phyloP scores from a whole-genome alignment of 2,888 invertebrate species.

The Trilocha varians region DNA sequence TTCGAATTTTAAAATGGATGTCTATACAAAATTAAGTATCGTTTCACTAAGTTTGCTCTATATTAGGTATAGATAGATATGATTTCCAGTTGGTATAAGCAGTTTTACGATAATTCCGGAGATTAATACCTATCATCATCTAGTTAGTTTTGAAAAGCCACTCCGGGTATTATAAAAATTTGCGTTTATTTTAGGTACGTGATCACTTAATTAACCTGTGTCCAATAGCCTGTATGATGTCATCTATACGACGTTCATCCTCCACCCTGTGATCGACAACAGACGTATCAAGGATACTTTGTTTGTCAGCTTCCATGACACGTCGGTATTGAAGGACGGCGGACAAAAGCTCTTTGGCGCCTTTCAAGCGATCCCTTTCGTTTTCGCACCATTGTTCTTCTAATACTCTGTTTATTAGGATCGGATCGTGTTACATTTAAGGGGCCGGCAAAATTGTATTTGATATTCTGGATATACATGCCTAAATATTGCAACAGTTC shows the following conservation, averaged over 20 bases:
- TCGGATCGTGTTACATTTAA: not conserved
- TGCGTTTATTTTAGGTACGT: too few relatives aligned
- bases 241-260: slow-evolving; percentile 36
- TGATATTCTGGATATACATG: too few relatives aligned
- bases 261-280: slow-evolving; percentile 37
- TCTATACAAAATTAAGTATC: too few relatives aligned
- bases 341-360: slow-evolving; percentile 41
- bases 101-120: too few relatives aligned
- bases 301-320: slow-evolving; percentile 36
- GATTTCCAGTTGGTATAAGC: too few relatives aligned
- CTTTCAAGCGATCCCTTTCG: slow-evolving; percentile 33
- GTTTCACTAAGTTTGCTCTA: too few relatives aligned
- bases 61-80: too few relatives aligned
- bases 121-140: too few relatives aligned
- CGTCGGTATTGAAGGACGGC: slow-evolving; percentile 50
- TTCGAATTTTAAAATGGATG: too few relatives aligned
- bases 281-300: slow-evolving; percentile 38
- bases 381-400: slow-evolving; percentile 51
- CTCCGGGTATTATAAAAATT: too few relatives aligned
- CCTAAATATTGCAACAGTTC: too few relatives aligned
- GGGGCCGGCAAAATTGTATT: not conserved
- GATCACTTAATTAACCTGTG: slow-evolving; percentile 27
- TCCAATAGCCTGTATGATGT: slow-evolving; percentile 41
- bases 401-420: slow-evolving; percentile 30
- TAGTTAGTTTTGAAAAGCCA: too few relatives aligned